phyloP scores from a whole-genome alignment of 2,888 invertebrate species.

The Hipparchia semele region DNA sequence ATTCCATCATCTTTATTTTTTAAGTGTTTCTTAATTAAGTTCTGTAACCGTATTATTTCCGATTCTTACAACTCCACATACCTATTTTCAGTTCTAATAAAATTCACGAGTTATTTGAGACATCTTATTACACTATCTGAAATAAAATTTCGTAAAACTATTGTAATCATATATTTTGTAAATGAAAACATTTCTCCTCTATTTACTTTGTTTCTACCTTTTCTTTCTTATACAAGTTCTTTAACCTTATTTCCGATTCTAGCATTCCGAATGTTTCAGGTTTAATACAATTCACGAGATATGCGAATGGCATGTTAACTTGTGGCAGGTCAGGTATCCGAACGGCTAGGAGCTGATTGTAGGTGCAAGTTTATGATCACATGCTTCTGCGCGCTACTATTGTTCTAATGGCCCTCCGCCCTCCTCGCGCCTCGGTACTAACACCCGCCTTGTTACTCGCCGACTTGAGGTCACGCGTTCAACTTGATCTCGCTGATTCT shows the following conservation, averaged over 20 bases:
- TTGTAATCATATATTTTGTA: not conserved
- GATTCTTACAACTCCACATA: too few species aligned
- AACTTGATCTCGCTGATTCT: slow-evolving; percentile 68
- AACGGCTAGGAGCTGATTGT: slow-evolving; percentile 60
- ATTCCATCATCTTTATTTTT: not conserved
- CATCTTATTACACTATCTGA: not conserved
- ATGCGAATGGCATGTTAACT: slow-evolving; percentile 51
- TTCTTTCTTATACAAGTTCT: not conserved
- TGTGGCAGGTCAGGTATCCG: slow-evolving; percentile 68
- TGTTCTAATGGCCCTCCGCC: slow-evolving; percentile 70
- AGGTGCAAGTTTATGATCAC: slow-evolving; percentile 75
- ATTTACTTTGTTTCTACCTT: not conserved
- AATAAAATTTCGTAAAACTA: not conserved
- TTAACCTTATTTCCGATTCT: not conserved
- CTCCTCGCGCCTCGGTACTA: slow-evolving; percentile 55
- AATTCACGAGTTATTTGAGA: too few species aligned
- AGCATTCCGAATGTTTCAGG: slow-evolving; percentile 13
- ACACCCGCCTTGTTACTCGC: slow-evolving; percentile 63
- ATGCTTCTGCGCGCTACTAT: slow-evolving; percentile 75
- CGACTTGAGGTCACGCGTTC: slow-evolving; percentile 67
- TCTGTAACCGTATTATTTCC: too few species aligned
- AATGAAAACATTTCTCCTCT: not conserved
- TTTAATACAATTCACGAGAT: slow-evolving; percentile 35
- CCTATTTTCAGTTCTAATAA: too few species aligned
- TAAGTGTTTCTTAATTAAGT: not conserved